Percentiles rank a stretch among this genome's conserved stretches.
These are phyloP conservation scores for Cordylochernes scorpioides DNA, from an alignment of 2,888 invertebrate species.

Conservation along the genomic window DNA sequence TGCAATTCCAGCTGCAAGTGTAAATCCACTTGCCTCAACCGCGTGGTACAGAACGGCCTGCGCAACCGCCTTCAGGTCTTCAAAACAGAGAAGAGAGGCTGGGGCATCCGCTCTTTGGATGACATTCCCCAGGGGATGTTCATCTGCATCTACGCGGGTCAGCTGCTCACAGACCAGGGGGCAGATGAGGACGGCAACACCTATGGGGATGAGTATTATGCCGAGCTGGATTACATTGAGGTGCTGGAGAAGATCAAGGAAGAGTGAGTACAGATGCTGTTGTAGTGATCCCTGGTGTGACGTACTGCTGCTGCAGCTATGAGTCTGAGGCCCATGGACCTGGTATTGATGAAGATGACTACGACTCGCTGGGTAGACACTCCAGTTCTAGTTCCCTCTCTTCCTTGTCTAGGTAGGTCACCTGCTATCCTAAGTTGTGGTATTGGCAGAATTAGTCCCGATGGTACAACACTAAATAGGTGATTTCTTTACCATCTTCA, in stretches of 20 bases:
- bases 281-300: too few relatives aligned
- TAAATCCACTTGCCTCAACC: conserved; percentile 54
- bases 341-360: conserved; percentile 6
- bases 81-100: conserved; percentile 73
- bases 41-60: conserved; percentile 69
- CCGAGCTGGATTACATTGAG: conserved; percentile 88
- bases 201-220: conserved; percentile 83
- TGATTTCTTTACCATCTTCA: too few relatives aligned
- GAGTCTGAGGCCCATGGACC: conserved; percentile 20
- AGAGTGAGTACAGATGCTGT: conserved; percentile 16
- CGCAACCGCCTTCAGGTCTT: conserved; percentile 44
- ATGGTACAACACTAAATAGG: too few relatives aligned
- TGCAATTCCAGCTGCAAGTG: conserved; percentile 74
- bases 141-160: conserved; percentile 82
- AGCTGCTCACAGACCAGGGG: conserved; percentile 62
- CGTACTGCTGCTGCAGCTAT: too few relatives aligned
- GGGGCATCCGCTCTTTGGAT: conserved; percentile 81
- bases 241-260: conserved; percentile 59
- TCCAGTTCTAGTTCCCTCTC: too few relatives aligned
- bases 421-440: too few relatives aligned
- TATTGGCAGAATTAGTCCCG: too few relatives aligned
- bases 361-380: too few relatives aligned
- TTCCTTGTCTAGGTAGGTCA: too few relatives aligned
- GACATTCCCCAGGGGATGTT: conserved; percentile 86
- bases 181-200: conserved; percentile 52